Evolutionary conservation across 2,797 vertebrate species (phyloP).

Genomic region (Sarcoramphus papa): DNA sequence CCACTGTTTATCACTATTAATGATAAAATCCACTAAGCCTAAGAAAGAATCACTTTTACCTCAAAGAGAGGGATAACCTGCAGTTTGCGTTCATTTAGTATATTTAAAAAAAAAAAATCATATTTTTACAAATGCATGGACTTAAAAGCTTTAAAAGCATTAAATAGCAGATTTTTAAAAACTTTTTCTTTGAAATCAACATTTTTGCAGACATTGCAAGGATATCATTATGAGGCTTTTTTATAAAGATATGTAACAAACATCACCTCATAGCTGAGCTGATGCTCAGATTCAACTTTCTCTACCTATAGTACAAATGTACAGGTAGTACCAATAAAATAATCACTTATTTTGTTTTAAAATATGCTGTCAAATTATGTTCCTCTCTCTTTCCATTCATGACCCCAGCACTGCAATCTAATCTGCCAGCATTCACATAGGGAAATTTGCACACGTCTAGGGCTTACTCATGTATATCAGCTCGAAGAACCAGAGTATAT

Average conservation of each 20-base stretch:
- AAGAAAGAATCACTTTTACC: not conserved
- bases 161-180: not conserved
- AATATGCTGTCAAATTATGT: not conserved
- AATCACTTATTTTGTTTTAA: not conserved
- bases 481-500: not conserved
- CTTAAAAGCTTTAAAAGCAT: not conserved
- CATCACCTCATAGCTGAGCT: not conserved
- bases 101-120: not conserved
- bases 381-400: not conserved
- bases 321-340: not conserved
- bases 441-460: not conserved
- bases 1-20: not conserved
- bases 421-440: not conserved
- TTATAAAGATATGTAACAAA: not conserved
- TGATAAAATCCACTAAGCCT: not conserved
- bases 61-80: not conserved
- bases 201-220: not conserved
- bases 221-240: not conserved
- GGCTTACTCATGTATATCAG: not conserved
- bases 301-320: not conserved
- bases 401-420: not conserved
- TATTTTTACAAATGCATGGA: not conserved
- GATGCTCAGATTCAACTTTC: not conserved
- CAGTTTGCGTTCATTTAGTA: not conserved
- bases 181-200: not conserved